Evolutionary conservation across 2,888 invertebrate genomes (phyloP).

Genomic region (Synergus itoensis): DNA sequence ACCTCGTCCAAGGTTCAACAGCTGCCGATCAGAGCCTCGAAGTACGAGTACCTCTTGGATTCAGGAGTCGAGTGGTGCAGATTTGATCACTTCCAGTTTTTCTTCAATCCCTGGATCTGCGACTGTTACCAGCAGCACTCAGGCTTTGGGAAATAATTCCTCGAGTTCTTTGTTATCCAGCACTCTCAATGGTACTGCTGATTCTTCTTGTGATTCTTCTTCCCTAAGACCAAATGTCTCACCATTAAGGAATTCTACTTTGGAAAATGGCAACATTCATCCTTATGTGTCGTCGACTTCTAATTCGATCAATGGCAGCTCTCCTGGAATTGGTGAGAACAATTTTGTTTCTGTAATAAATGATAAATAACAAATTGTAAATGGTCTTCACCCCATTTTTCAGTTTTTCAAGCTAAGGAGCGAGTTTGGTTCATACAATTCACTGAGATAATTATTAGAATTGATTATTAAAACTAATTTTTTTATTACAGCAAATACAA

Average conservation of each 20-base stretch:
- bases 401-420: neutral
- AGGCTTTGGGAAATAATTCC: slow-evolving; percentile 56
- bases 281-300: slow-evolving; percentile 54
- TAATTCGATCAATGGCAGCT: slow-evolving; percentile 59
- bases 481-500: slow-evolving; percentile 47
- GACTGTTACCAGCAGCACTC: slow-evolving; percentile 49
- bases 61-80: slow-evolving; percentile 60
- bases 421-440: no score
- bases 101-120: slow-evolving; percentile 57
- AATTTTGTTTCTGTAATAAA: neutral
- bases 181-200: slow-evolving; percentile 61
- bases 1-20: slow-evolving; percentile 81
- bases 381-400: neutral
- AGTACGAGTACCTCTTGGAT: slow-evolving; percentile 65
- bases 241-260: slow-evolving; percentile 59
- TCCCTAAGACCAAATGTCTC: slow-evolving; percentile 58
- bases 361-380: neutral
- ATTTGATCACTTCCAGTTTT: slow-evolving; percentile 61
- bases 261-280: slow-evolving; percentile 67
- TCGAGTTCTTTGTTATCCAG: slow-evolving; percentile 62
- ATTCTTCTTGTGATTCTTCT: slow-evolving; percentile 55
- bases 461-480: neutral
- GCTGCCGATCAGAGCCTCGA: slow-evolving; percentile 79
- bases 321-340: slow-evolving; percentile 27
- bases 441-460: neutral